Evolutionary conservation across 2,888 invertebrate species (phyloP).

Genomic region (Microctonus brassicae): DNA sequence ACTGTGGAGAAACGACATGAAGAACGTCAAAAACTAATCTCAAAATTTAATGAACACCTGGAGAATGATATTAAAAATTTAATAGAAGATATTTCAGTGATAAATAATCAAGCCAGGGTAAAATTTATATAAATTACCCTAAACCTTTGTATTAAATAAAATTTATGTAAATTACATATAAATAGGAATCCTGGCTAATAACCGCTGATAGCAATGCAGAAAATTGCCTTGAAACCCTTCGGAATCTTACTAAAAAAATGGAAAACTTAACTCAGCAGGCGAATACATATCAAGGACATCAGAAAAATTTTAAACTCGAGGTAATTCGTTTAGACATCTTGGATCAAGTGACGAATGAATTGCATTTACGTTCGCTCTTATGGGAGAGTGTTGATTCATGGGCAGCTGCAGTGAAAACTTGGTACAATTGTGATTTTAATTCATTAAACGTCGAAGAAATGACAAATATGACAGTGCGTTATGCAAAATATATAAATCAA

Average conservation of each 20-base stretch:
- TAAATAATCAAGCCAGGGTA: conserved; percentile 81
- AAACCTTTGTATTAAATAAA: not conserved
- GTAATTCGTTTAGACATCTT: conserved; percentile 85
- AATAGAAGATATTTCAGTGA: conserved; percentile 79
- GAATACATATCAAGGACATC: conserved; percentile 82
- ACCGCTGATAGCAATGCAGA: conserved; percentile 80
- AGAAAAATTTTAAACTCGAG: conserved; percentile 89
- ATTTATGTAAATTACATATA: conserved; percentile 41
- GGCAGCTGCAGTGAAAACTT: conserved; percentile 77
- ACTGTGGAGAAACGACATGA: conserved; percentile 80
- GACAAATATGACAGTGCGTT: conserved; percentile 76
- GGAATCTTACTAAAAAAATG: conserved; percentile 76
- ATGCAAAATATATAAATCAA: conserved; percentile 80
- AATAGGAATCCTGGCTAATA: conserved; percentile 82
- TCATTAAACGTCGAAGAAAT: conserved; percentile 82
- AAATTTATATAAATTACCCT: conserved; percentile 39
- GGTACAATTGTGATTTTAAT: conserved; percentile 77
- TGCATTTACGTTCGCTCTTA: conserved; percentile 83
- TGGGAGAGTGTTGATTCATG: conserved; percentile 86
- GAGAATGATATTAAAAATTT: conserved; percentile 84
- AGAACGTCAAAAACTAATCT: conserved; percentile 78
- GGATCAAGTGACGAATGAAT: conserved; percentile 83
- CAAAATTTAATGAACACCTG: conserved; percentile 79
- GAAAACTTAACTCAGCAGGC: conserved; percentile 77
- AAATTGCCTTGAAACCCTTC: conserved; percentile 76